These are phyloP conservation scores for Perithous albicinctus DNA, from an alignment of 2,888 invertebrate genomes.

Conservation along the genomic window DNA sequence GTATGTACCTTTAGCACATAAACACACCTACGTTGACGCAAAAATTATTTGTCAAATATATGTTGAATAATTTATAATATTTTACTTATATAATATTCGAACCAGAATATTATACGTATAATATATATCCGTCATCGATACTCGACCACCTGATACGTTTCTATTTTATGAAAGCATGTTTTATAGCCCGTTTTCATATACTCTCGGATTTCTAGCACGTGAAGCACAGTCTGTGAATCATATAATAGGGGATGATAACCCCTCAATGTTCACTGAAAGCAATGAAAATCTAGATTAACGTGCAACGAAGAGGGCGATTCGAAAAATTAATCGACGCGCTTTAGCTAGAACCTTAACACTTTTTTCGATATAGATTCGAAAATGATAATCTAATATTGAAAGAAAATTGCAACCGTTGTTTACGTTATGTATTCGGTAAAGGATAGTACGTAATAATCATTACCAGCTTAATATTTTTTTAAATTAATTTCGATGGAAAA, in stretches of 20 bases:
- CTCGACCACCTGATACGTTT: slow-evolving; percentile 30
- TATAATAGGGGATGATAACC: slow-evolving; percentile 52
- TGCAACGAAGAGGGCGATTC: slow-evolving; percentile 36
- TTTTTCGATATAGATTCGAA: slow-evolving; percentile 5
- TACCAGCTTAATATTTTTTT: too few relatives aligned
- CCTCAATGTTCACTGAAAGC: slow-evolving; percentile 24
- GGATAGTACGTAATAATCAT: too few relatives aligned
- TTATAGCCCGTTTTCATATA: slow-evolving; percentile 38
- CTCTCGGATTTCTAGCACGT: slow-evolving; percentile 28
- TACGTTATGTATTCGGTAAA: too few relatives aligned
- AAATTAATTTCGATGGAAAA: too few relatives aligned
- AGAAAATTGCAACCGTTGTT: neutral
- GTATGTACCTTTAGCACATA: slow-evolving; percentile 12
- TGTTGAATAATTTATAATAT: slow-evolving; percentile 22
- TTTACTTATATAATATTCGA: too few relatives aligned
- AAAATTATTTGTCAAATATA: slow-evolving; percentile 30
- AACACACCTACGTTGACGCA: slow-evolving; percentile 4
- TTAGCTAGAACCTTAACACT: slow-evolving; percentile 15
- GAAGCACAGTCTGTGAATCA: slow-evolving; percentile 51
- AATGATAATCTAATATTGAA: neutral
- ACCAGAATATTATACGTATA: slow-evolving; percentile 9
- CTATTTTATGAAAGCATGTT: slow-evolving; percentile 48
- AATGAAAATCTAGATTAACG: slow-evolving; percentile 64
- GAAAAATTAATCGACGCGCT: slow-evolving; percentile 59
- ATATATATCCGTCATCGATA: slow-evolving; percentile 11